phyloP scores from a whole-genome alignment of 2,113 vertebrate species.

The Mobula birostris region DNA sequence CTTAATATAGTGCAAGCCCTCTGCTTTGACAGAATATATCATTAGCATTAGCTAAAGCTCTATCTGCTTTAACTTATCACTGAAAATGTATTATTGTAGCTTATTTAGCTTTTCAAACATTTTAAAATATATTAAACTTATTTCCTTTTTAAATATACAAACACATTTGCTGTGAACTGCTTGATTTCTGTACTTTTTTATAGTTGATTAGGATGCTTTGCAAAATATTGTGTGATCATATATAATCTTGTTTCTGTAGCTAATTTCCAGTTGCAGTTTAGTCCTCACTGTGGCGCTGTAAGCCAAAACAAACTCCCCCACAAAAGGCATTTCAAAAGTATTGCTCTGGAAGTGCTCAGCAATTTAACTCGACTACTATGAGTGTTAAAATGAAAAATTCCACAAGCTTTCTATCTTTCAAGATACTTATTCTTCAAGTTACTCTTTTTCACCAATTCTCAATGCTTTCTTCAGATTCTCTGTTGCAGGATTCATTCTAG shows the following conservation, averaged over 20 bases:
- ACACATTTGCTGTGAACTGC: background rate
- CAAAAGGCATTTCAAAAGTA: background rate
- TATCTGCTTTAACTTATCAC: background rate
- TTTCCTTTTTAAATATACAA: background rate
- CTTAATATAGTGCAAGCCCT: background rate
- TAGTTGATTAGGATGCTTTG: background rate
- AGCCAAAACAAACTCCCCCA: background rate
- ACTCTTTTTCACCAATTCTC: background rate
- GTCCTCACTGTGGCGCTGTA: slow-evolving; percentile 22
- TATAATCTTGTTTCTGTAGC: background rate
- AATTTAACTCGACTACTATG: background rate
- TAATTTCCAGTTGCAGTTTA: background rate
- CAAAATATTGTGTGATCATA: background rate
- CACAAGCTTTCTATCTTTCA: background rate
- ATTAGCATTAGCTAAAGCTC: background rate
- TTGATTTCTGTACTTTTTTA: background rate
- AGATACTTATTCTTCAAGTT: background rate
- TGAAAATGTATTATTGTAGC: background rate
- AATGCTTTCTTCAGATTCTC: background rate
- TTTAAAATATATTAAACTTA: background rate
- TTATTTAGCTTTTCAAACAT: background rate
- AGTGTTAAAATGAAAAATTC: background rate
- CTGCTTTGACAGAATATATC: background rate
- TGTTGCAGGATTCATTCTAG: background rate
- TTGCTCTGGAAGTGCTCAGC: too few relatives aligned